A percentile compares a stretch with the other conserved stretches of the same genome.
These are phyloP conservation scores for Syngnathus typhle DNA, from an alignment of 2,113 vertebrate species.

Conservation along the genomic window DNA sequence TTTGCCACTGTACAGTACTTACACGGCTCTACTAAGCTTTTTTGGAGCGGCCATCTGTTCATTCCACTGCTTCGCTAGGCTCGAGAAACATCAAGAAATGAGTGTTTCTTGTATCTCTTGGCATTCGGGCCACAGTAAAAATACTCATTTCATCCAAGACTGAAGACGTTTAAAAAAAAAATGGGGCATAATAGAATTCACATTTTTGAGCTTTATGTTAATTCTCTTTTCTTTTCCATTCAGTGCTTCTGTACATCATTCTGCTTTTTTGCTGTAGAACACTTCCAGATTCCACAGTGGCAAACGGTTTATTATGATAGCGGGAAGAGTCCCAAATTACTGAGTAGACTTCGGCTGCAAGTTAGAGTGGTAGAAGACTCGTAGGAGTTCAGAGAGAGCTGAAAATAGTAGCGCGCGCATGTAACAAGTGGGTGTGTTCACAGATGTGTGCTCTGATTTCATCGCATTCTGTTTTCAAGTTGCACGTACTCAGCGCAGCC, in stretches of 20 bases:
- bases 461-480: constrained; percentile 20
- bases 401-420: constrained; percentile 40
- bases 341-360: constrained; percentile 27
- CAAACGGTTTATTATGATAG: constrained; percentile 54
- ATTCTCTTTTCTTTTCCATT: neutral
- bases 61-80: too few relatives aligned
- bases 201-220: neutral
- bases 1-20: neutral
- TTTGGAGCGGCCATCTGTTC: neutral
- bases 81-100: too few relatives aligned
- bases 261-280: constrained; percentile 23
- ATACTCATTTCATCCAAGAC: too few relatives aligned
- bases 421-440: constrained; percentile 26
- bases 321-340: constrained; percentile 44
- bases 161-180: too few relatives aligned
- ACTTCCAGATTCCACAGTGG: constrained; percentile 31
- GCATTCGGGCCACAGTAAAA: too few relatives aligned
- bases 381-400: constrained; percentile 33
- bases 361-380: constrained; percentile 22
- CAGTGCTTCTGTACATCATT: constrained; percentile 7
- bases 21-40: neutral
- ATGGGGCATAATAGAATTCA: neutral
- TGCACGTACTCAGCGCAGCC: neutral
- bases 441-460: constrained; percentile 42
- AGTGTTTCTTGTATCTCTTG: too few relatives aligned